Conservation (phyloP, 2,888 invertebrate species). For the Philereme vetulata region DNA sequence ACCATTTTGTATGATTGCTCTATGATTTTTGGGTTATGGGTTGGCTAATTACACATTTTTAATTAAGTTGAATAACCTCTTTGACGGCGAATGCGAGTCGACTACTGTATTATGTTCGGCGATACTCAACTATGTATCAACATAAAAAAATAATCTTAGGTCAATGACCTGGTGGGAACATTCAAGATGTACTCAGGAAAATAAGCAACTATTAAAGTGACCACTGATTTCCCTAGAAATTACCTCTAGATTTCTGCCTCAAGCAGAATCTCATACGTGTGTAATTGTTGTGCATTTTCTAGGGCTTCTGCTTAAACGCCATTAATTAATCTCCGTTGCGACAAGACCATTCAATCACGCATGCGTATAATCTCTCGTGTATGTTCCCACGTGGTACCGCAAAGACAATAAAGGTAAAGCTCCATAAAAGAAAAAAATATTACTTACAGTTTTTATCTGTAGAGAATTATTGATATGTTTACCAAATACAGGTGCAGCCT, state of each 20-base stretch:
- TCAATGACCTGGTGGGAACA: background rate
- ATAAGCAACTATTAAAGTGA: background rate
- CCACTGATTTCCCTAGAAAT: slow-evolving; percentile 1
- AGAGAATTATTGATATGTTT: no score
- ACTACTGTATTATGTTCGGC: no score
- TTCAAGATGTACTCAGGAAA: background rate
- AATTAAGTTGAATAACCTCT: background rate
- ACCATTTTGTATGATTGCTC: slow-evolving; percentile 21
- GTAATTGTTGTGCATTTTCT: slow-evolving; percentile 27
- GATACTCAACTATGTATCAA: no score
- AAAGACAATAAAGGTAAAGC: background rate
- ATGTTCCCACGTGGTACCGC: slow-evolving; percentile 34
- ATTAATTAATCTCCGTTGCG: slow-evolving; percentile 39
- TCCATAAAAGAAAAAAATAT: background rate
- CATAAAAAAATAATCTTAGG: no score
- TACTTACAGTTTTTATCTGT: no score
- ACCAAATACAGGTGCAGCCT: no score
- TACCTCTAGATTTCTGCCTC: slow-evolving; percentile 7
- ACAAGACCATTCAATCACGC: slow-evolving; percentile 38
- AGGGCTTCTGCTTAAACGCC: slow-evolving; percentile 34
- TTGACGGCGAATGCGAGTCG: background rate
- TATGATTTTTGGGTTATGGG: slow-evolving; percentile 12
- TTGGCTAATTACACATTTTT: slow-evolving; percentile 11
- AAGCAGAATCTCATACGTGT: slow-evolving; percentile 9
- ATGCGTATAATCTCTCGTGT: slow-evolving; percentile 30